phyloP scores from a whole-genome alignment of 2,888 invertebrate species.

The Conistra vaccinii region DNA sequence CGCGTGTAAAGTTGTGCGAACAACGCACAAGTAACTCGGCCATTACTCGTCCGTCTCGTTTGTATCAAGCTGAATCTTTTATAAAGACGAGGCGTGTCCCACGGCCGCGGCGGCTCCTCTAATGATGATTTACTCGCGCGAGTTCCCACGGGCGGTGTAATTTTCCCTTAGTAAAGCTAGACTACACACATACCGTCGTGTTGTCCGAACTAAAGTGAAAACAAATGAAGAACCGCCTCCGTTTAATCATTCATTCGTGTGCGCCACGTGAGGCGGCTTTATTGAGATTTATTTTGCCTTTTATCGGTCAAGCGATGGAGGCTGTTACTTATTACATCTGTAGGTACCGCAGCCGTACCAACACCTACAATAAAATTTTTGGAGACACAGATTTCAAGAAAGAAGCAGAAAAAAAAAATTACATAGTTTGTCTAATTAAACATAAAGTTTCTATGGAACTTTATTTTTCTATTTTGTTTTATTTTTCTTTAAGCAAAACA shows the following conservation, averaged over 20 bases:
- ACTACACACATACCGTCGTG: slow-evolving; percentile 77
- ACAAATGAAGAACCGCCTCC: slow-evolving; percentile 87
- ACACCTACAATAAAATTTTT: slow-evolving; percentile 1
- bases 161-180: slow-evolving; percentile 84
- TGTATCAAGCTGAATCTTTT: slow-evolving; percentile 89
- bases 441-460: neutral
- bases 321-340: slow-evolving; percentile 60
- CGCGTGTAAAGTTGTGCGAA: slow-evolving; percentile 63
- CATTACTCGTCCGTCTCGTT: slow-evolving; percentile 83
- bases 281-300: slow-evolving; percentile 87
- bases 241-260: slow-evolving; percentile 88
- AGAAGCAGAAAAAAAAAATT: slow-evolving; percentile 11
- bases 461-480: neutral
- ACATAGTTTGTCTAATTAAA: slow-evolving; percentile 15
- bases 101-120: slow-evolving; percentile 75
- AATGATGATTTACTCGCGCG: slow-evolving; percentile 88
- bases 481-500: neutral
- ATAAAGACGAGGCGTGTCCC: slow-evolving; percentile 86
- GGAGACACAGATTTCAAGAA: slow-evolving; percentile 12
- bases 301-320: slow-evolving; percentile 76
- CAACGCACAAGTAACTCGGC: slow-evolving; percentile 69
- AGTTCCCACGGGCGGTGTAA: slow-evolving; percentile 87
- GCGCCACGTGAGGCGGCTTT: slow-evolving; percentile 76
- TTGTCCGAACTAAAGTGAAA: slow-evolving; percentile 87
- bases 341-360: neutral